phyloP scores from a whole-genome alignment of 2,113 vertebrate species.

The Calypte anna region DNA sequence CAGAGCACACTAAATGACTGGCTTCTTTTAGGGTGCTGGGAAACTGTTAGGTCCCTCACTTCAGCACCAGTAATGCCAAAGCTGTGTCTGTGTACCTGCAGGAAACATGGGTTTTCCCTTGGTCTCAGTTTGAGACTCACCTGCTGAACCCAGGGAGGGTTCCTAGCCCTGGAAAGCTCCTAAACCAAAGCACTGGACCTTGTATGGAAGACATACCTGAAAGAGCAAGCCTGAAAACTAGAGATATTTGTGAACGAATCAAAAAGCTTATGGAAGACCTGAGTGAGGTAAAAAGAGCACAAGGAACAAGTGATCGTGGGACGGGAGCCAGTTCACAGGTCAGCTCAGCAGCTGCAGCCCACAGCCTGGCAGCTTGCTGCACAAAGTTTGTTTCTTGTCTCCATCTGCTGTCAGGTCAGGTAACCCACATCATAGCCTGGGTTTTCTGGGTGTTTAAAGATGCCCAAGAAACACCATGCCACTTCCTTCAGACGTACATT shows the following conservation, averaged over 20 bases:
- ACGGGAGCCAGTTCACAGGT: not conserved
- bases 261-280: not conserved
- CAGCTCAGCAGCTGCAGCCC: not conserved
- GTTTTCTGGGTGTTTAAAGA: not conserved
- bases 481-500: not conserved
- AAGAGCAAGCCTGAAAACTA: not conserved
- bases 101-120: not conserved
- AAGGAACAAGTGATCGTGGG: not conserved
- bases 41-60: not conserved
- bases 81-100: accelerated
- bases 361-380: not conserved
- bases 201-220: not conserved
- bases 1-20: not conserved
- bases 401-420: not conserved
- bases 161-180: not conserved
- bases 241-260: not conserved
- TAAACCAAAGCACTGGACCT: not conserved
- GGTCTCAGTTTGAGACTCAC: not conserved
- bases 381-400: not conserved
- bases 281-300: not conserved
- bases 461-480: not conserved
- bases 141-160: not conserved
- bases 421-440: not conserved
- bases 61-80: not conserved
- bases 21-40: not conserved